Evolutionary conservation across 2,888 invertebrate species (phyloP).

Genomic region (Philopedon plagiatum): DNA sequence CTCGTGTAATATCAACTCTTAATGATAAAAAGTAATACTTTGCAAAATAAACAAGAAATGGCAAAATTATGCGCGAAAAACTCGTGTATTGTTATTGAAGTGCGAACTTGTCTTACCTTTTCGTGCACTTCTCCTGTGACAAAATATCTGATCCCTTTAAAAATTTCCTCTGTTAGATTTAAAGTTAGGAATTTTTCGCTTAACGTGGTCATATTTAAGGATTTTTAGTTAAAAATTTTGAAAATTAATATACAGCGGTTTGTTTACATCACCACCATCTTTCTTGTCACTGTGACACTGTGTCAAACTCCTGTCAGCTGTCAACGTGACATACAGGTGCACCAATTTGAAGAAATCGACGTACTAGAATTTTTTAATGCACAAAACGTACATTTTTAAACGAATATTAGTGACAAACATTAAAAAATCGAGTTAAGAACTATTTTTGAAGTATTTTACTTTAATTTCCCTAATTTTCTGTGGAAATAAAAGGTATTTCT

Average conservation of each 20-base stretch:
- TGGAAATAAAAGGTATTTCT: not conserved
- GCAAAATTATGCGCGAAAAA: slow-evolving; percentile 1
- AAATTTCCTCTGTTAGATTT: slow-evolving; percentile 75
- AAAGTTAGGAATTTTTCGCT: slow-evolving; percentile 68
- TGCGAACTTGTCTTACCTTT: slow-evolving; percentile 71
- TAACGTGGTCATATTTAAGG: slow-evolving; percentile 59
- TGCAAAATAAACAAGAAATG: not conserved
- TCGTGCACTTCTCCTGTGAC: slow-evolving; percentile 84
- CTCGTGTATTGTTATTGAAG: not conserved
- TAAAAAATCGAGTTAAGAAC: not conserved
- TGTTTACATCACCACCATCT: slow-evolving; percentile 54
- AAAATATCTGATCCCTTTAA: slow-evolving; percentile 88
- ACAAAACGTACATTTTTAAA: not conserved
- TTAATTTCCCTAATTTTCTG: not conserved
- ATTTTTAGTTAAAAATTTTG: slow-evolving; percentile 38
- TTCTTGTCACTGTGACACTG: slow-evolving; percentile 16
- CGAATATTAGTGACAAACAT: not conserved
- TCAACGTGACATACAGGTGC: not conserved
- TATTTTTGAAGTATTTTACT: not conserved
- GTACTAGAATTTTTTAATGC: slow-evolving; percentile 1
- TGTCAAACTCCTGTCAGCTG: slow-evolving; percentile 10
- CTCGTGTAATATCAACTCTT: not conserved
- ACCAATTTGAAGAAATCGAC: not conserved
- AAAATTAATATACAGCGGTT: slow-evolving; percentile 42
- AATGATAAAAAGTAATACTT: not conserved